Conservation (phyloP, 2,797 vertebrate species). For the Darevskia nairensis region DNA sequence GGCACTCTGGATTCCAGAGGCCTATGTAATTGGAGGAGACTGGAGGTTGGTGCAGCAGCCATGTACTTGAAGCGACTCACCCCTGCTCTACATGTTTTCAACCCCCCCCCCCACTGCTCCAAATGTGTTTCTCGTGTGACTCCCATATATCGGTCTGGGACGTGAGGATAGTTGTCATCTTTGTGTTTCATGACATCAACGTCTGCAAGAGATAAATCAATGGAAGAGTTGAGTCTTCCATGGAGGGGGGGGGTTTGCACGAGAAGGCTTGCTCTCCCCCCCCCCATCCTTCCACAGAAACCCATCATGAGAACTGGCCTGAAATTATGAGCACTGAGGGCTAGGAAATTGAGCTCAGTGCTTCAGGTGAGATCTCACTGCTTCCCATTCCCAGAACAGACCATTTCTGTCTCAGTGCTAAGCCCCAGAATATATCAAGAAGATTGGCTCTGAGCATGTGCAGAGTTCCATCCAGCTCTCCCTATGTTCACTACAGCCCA, state of each 20-base stretch:
- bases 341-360: not conserved
- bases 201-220: not conserved
- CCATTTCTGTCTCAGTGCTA: not conserved
- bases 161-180: not conserved
- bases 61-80: not conserved
- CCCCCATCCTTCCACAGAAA: too few species aligned
- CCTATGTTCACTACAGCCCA: not conserved
- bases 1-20: not conserved
- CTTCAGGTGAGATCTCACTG: not conserved
- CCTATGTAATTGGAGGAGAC: not conserved
- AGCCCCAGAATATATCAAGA: not conserved
- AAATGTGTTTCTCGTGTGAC: not conserved
- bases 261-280: too few species aligned
- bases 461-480: not conserved
- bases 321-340: not conserved
- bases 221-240: too few species aligned
- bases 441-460: not conserved
- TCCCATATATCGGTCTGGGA: not conserved
- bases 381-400: not conserved
- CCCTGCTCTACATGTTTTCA: not conserved
- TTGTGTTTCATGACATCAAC: not conserved
- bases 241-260: too few species aligned
- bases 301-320: not conserved
- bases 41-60: not conserved
- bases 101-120: not conserved